phyloP scores from a whole-genome alignment of 2,888 invertebrate species.

The Limenitis camilla region DNA sequence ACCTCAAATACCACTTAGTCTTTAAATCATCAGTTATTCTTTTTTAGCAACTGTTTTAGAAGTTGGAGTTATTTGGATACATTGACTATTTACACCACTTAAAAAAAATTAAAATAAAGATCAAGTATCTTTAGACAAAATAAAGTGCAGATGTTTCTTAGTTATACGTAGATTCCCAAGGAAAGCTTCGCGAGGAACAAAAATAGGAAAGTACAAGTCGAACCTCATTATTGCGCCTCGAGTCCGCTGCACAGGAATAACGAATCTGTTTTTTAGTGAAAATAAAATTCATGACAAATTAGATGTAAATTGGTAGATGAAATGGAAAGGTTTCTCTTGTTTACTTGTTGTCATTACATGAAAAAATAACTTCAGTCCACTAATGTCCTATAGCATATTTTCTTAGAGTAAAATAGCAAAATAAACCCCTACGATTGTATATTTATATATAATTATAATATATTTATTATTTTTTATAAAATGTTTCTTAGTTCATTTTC shows the following conservation, averaged over 20 bases:
- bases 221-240: constrained; percentile 15
- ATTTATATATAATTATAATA: too few species aligned
- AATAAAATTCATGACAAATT: constrained; percentile 2
- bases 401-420: too few species aligned
- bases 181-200: constrained; percentile 9
- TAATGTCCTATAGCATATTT: too few species aligned
- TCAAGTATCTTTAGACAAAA: constrained; percentile 3
- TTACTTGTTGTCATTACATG: too few species aligned
- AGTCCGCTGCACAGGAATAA: constrained; percentile 12
- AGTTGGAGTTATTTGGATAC: too few species aligned
- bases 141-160: constrained; percentile 5
- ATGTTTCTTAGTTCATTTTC: too few species aligned
- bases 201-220: constrained; percentile 10
- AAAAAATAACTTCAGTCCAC: too few species aligned
- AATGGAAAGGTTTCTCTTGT: background rate
- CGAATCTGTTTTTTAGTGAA: constrained; percentile 7
- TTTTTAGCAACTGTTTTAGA: too few species aligned
- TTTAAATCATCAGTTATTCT: too few species aligned
- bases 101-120: background rate
- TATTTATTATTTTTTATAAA: too few species aligned
- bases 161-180: constrained; percentile 4
- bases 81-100: background rate
- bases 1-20: too few species aligned
- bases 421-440: too few species aligned
- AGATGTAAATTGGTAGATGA: background rate